Evolutionary conservation across 2,797 vertebrate genomes (phyloP), one percentile per base, ranked within the genome.

Genomic region (Poeciliopsis presidionis): DNA sequence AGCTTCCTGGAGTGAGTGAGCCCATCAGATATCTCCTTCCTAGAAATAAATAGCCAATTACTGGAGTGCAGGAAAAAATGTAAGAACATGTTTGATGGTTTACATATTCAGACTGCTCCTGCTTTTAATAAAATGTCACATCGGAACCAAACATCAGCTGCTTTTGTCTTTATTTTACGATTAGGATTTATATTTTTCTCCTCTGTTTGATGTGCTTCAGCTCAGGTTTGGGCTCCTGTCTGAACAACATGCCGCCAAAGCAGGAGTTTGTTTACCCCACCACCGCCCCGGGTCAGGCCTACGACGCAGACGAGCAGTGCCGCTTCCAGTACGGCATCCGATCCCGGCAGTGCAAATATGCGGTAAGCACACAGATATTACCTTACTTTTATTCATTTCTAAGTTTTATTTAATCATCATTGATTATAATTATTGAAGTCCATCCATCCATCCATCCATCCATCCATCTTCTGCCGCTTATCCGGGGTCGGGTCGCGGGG

Each of bases 281-380:
- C 0, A 97, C 97, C 76, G 98, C 98, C 0, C 98, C 98, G 0
- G 98, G 98, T 74, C 98, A 99, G 92, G 97, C 96, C 61, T 99
- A 99, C 1, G 97, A 99, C 1, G 98, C 98, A 0, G 98, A 99
- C 0, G 98, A 99, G 74, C 98, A 99, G 86, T 99, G 98, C 88
- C 97, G 98, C 57, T 98, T 99, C 95, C 98, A 99, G 94, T 98
- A 99, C 70, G 98, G 98, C 87, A 95, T 99, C 94, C 97, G 98
- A 95, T 99, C 98, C 81, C 97, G 98, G 91, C 98, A 99, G 94
- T 99, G 98, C 96, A 99, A 99, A 99, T 99, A 99, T 87, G 97
- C 98, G 96, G 98, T 99, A 97, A 96, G 91, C 86, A 28, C n/a
- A 46, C 8, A 36, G 20, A 22, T 0, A 5, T 49, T 3, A 20